Conservation (phyloP, 2,888 invertebrate species). For the Apodemia zela region DNA sequence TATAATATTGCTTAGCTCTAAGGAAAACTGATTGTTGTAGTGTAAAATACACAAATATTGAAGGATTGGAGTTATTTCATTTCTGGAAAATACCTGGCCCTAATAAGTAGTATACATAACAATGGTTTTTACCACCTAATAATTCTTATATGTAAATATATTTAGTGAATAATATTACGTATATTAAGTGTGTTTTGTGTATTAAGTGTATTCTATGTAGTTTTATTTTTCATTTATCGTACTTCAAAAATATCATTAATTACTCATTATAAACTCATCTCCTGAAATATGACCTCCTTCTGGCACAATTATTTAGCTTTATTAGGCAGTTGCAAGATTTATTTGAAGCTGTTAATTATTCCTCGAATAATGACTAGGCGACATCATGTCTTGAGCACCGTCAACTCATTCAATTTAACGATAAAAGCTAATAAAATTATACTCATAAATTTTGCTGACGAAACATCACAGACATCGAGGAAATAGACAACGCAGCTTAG, state of each 20-base stretch:
- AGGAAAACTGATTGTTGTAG: too few relatives aligned
- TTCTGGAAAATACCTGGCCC: too few relatives aligned
- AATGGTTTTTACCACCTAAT: too few relatives aligned
- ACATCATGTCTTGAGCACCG: conserved; percentile 9
- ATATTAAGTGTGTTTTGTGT: too few relatives aligned
- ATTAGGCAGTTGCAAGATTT: conserved; percentile 15
- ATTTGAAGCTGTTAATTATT: conserved; percentile 7
- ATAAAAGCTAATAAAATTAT: conserved; percentile 27
- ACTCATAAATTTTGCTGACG: conserved; percentile 25
- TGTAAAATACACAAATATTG: too few relatives aligned
- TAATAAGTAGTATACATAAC: too few relatives aligned
- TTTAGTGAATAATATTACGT: too few relatives aligned
- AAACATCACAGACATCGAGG: background rate
- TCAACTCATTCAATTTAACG: conserved; percentile 20
- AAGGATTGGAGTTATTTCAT: too few relatives aligned
- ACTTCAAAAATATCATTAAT: background rate
- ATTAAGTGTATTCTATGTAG: too few relatives aligned
- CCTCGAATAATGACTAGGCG: conserved; percentile 1
- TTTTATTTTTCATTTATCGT: background rate
- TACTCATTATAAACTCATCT: background rate
- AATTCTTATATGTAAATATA: too few relatives aligned
- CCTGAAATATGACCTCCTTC: conserved; percentile 1
- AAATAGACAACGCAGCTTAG: background rate
- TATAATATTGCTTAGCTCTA: too few relatives aligned
- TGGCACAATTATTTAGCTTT: conserved; percentile 9